These are phyloP conservation scores for Corticium candelabrum DNA, from an alignment of 37 sponge, comb jelly and placozoan species.

Conservation along the genomic window DNA sequence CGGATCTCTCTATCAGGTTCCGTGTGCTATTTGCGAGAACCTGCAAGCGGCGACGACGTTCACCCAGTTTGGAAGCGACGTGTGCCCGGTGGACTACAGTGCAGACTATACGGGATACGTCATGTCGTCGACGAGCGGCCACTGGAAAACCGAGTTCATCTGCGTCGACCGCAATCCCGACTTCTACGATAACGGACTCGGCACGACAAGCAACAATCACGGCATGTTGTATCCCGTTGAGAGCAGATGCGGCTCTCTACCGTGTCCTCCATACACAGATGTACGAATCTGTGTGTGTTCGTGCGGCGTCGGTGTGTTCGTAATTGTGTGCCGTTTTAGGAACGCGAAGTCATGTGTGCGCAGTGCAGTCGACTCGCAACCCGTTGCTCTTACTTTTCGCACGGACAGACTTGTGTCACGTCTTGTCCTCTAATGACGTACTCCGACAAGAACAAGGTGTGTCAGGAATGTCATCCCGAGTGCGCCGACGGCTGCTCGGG, in stretches of 20 bases:
- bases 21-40: background rate
- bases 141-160: background rate
- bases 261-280: background rate
- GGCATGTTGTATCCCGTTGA: background rate
- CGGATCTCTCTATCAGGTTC: background rate
- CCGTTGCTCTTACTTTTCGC: background rate
- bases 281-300: background rate
- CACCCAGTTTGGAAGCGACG: background rate
- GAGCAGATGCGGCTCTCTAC: background rate
- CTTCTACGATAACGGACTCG: background rate
- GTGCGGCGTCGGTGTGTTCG: background rate
- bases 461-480: background rate
- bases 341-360: background rate
- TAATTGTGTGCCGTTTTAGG: background rate
- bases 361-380: background rate
- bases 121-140: background rate
- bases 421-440: background rate
- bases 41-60: background rate
- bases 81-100: background rate
- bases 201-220: background rate
- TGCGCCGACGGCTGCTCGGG: background rate
- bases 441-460: background rate
- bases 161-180: background rate
- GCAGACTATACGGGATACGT: background rate
- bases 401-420: background rate